Base-by-base conservation (phyloP, 2,888 invertebrate species). In the Acleris emargana region DNA sequence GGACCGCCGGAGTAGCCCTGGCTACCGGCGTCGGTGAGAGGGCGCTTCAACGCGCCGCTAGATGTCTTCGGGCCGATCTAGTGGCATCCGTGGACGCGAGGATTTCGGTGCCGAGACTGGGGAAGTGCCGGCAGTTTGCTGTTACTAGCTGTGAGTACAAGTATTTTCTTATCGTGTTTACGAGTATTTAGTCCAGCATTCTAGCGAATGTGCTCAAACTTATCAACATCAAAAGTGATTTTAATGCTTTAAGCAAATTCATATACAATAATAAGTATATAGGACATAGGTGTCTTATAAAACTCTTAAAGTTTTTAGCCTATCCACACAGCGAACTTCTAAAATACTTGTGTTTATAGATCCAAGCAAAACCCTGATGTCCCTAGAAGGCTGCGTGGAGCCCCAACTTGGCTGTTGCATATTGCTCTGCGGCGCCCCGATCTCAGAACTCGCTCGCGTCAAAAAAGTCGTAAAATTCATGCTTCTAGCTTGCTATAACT, bases 81-180 rank as follows among this genome's bases (percentile, higher is more conserved):
- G 95, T 98, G 5, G 94, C 96, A 13, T 97, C 97, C 3, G 95
- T 99, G 11, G 99, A 99, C 82, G 97, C 98, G 0, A 95, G 97
- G 69, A 95, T 97, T 69, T 95, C 96, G 0, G 93, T 95, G 76
- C 97, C 98, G 0, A 94, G 95, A 67, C 93, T 99, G 16, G 99
- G 99, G 6, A 95, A 95, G 22, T 98, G 98, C 80, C 95, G 95
- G 75, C 94, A 94, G 71, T 99, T 99, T 87, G 96, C 96, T 75
- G 94, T 97, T 17, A 93, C 95, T 71, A 89, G 88, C 62, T 93
- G 93, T 84, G 67, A 88, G 72, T 83, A 42, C 22, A 5, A 5
- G 6, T 38, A 0, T 38, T 13, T 38, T 4, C 32, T 38, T 38
- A 9, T 32, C 9, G 9, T 1, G 9, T 32, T 32, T 32, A 32